These are phyloP conservation scores for Pangasius sanitwongsei DNA, from an alignment of 2,797 vertebrate genomes.

Conservation along the genomic window DNA sequence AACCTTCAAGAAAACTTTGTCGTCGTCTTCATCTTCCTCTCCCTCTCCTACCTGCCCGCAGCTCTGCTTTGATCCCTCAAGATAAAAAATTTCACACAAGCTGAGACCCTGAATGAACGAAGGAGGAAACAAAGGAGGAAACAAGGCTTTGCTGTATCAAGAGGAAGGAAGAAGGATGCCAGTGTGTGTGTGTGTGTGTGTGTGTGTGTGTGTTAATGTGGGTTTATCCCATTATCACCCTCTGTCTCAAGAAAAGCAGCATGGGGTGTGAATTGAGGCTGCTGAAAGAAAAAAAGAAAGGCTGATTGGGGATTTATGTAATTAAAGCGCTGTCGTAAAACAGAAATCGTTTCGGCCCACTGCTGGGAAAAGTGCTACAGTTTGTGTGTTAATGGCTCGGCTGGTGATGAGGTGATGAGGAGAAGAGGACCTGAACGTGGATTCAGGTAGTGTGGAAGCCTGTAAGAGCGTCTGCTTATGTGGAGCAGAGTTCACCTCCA, in stretches of 20 bases:
- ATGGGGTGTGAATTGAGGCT: slow-evolving; percentile 24
- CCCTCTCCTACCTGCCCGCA: slow-evolving; percentile 18
- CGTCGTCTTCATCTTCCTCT: neutral
- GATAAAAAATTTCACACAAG: slow-evolving; percentile 40
- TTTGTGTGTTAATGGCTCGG: slow-evolving; percentile 7
- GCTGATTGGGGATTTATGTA: slow-evolving; percentile 47
- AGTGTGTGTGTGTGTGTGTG: slow-evolving; percentile 28
- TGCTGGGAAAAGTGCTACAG: slow-evolving; percentile 19
- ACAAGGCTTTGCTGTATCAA: slow-evolving; percentile 41
- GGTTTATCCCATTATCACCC: slow-evolving; percentile 44
- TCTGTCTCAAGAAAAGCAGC: slow-evolving; percentile 39
- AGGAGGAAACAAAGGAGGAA: slow-evolving; percentile 51
- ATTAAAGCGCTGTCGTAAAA: slow-evolving; percentile 50
- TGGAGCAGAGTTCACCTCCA: slow-evolving; percentile 48
- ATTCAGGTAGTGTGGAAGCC: slow-evolving; percentile 29
- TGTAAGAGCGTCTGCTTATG: slow-evolving; percentile 50
- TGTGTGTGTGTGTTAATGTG: slow-evolving; percentile 31
- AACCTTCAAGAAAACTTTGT: neutral
- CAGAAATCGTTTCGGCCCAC: slow-evolving; percentile 40
- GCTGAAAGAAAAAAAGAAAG: slow-evolving; percentile 6
- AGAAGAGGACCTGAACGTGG: neutral
- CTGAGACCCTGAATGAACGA: neutral
- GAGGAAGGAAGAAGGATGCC: slow-evolving; percentile 25
- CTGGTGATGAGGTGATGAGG: neutral
- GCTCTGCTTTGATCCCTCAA: slow-evolving; percentile 43